Base-by-base conservation (phyloP, 2,113 vertebrate genomes). In the Cochlearius cochlearius region DNA sequence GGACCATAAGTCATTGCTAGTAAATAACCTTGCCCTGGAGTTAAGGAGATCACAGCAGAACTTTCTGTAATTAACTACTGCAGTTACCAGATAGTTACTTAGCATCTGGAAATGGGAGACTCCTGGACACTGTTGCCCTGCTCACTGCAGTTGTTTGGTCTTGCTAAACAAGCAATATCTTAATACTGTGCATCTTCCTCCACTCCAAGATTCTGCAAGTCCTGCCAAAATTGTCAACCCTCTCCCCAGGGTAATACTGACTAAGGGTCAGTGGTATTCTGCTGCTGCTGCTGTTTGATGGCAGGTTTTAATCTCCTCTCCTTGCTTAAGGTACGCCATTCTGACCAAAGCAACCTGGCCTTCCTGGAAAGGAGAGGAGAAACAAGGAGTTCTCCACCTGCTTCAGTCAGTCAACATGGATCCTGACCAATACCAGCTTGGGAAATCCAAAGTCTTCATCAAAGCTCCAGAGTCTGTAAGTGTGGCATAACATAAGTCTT, bases 331-430 rank as follows among this genome's bases (percentile, higher is more conserved):
- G 97, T 99, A 99, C 0, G 99, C 99, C 89, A 99, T 99, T 94
- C 98, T 99, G 92, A 99, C 99, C 69, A 99, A 98, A 97, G 99
- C 99, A 91, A 99, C 99, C 9, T 99, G 99, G 99, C 99, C 99
- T 21, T 98, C 98, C 0, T 99, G 99, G 99, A 98, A 96, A 85
- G 99, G 99, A 32, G 99, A 99, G 0, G 99, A 99, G 97, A 99
- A 99, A 45, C 98, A 99, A 97, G 99, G 99, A 2, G 99, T 99
- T 53, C 97, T 99, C 74, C 99, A 99, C 84, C 97, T 99, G 88
- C 97, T 99, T 60, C 98, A 98, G 34, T 99, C 99, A 0, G 99
- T 99, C 97, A 99, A 99, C 98, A 99, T 99, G 99, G 99, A 99
- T 94, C 98, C 98, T 71, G 99, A 99, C 95, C 99, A 99, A 94